These are phyloP conservation scores for Lordiphosa fenestrarum DNA, from an alignment of 2,888 invertebrate species.

Conservation along the genomic window DNA sequence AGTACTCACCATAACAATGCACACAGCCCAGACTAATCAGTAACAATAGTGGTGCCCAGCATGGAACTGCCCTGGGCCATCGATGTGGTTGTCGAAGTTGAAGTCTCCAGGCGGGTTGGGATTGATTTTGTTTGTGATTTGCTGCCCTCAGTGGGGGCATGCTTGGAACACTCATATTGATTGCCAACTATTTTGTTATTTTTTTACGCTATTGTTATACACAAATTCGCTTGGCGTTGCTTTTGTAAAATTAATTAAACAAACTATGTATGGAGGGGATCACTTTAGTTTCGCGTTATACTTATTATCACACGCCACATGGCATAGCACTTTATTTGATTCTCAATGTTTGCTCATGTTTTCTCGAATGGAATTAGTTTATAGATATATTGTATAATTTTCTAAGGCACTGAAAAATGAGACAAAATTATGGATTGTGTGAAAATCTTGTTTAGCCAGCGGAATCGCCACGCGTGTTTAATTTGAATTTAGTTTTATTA, in stretches of 20 bases:
- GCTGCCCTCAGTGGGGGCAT: slow-evolving; percentile 66
- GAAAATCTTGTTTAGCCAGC: too few species aligned
- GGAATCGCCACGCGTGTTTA: slow-evolving; percentile 8
- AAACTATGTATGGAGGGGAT: slow-evolving; percentile 43
- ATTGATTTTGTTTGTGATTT: slow-evolving; percentile 27
- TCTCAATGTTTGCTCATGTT: slow-evolving; percentile 49
- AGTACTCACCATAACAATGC: slow-evolving; percentile 69
- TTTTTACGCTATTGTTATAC: slow-evolving; percentile 38
- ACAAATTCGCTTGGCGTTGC: slow-evolving; percentile 39
- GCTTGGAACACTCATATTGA: slow-evolving; percentile 74
- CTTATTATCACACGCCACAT: slow-evolving; percentile 49
- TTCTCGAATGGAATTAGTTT: slow-evolving; percentile 17
- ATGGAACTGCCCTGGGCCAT: slow-evolving; percentile 36
- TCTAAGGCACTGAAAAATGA: slow-evolving; percentile 31
- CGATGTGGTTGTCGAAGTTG: slow-evolving; percentile 19
- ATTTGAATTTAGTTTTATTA: background rate
- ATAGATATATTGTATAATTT: background rate
- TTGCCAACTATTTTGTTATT: slow-evolving; percentile 37
- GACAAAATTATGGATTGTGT: slow-evolving; percentile 1
- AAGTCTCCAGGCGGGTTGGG: slow-evolving; percentile 19
- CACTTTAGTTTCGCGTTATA: slow-evolving; percentile 55
- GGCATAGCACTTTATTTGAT: slow-evolving; percentile 10
- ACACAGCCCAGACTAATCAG: slow-evolving; percentile 61
- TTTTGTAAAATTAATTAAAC: slow-evolving; percentile 68
- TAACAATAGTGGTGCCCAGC: slow-evolving; percentile 45